These are phyloP conservation scores for Meloidogyne floridensis DNA, from an alignment of 1,140 invertebrate genomes.

Conservation along the genomic window DNA sequence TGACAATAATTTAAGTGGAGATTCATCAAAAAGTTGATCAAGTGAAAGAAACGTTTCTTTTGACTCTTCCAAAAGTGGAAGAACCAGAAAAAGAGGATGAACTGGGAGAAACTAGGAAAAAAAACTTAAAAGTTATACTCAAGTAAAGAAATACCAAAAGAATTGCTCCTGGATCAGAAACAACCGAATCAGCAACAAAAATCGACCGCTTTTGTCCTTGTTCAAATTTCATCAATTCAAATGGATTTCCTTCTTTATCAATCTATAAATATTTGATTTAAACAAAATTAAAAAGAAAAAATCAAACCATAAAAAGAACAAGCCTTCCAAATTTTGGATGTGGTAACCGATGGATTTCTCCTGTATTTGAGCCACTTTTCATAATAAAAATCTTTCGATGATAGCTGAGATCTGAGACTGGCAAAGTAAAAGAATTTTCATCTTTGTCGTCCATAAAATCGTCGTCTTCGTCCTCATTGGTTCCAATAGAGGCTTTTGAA, in stretches of 20 bases:
- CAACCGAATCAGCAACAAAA: slow-evolving; percentile 21
- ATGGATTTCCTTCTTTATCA: slow-evolving; percentile 17
- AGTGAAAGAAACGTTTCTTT: slow-evolving; percentile 9
- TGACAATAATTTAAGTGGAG: neutral
- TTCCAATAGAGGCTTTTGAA: slow-evolving; percentile 4
- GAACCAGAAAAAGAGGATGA: slow-evolving; percentile 15
- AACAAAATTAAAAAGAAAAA: neutral
- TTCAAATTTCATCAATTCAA: slow-evolving; percentile 23
- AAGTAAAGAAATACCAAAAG: neutral
- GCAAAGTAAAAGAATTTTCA: neutral
- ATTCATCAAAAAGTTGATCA: slow-evolving; percentile 6
- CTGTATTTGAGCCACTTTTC: slow-evolving; percentile 16
- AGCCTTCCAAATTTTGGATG: slow-evolving; percentile 4
- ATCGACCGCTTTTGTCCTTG: slow-evolving; percentile 22
- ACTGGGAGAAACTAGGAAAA: slow-evolving; percentile 28
- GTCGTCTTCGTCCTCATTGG: neutral
- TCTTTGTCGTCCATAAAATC: neutral
- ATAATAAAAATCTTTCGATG: slow-evolving; percentile 23
- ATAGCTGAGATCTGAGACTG: neutral
- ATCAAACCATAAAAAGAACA: slow-evolving; percentile 22
- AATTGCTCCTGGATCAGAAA: slow-evolving; percentile 8
- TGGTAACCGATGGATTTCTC: slow-evolving; percentile 10
- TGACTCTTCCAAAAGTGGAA: neutral
- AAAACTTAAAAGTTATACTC: neutral
- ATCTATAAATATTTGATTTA: neutral